phyloP scores from a whole-genome alignment of 2,113 vertebrate genomes.

The Daubentonia madagascariensis region DNA sequence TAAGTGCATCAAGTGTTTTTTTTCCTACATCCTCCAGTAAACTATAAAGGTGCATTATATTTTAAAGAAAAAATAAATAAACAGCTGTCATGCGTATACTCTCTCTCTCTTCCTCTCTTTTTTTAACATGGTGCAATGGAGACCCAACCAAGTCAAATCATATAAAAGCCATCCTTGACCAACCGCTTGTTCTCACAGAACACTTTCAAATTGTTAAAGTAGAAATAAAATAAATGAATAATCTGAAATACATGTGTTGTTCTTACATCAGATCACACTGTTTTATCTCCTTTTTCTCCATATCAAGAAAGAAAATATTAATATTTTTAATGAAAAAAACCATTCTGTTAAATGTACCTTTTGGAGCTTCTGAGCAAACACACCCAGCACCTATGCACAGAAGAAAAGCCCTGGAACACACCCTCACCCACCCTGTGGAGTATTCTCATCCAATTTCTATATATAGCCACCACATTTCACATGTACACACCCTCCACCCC shows the following conservation, averaged over 20 bases:
- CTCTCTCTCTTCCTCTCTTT: neutral
- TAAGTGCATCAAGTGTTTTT: conserved; percentile 48
- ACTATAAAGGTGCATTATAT: neutral
- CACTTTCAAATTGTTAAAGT: conserved; percentile 14
- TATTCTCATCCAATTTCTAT: conserved; percentile 33
- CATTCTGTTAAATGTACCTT: neutral
- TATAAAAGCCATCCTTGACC: conserved; percentile 10
- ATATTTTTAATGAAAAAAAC: conserved; percentile 7
- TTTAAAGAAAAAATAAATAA: conserved; percentile 58
- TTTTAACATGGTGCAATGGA: neutral
- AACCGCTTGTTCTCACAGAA: conserved; percentile 5
- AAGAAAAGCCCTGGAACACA: neutral
- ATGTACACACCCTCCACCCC: conserved; percentile 16
- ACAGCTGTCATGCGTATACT: neutral
- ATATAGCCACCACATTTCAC: conserved; percentile 17
- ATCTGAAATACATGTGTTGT: neutral
- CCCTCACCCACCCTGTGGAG: conserved; percentile 38
- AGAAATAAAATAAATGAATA: neutral
- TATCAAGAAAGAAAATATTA: neutral
- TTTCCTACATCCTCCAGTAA: too few species aligned
- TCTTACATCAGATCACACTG: neutral
- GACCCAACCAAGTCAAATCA: neutral
- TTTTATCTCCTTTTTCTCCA: neutral
- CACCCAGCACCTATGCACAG: neutral
- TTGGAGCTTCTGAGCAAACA: neutral